Base-by-base conservation (phyloP, 92 coral and sea anemone species). In the Diadumene lineata region DNA sequence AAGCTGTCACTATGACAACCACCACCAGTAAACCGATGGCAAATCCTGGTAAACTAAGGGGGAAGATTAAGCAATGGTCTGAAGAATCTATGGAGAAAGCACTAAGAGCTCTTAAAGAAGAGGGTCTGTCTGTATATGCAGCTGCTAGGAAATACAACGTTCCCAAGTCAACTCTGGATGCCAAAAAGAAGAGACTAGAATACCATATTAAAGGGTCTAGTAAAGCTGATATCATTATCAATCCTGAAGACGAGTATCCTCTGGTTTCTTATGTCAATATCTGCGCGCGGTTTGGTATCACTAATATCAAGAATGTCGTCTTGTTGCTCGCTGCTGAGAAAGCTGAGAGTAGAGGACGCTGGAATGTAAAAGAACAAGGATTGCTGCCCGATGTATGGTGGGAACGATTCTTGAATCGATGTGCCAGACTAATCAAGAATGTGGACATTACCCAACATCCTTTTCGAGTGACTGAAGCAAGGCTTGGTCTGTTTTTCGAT, bases 1-100 rank as follows among this genome's bases (percentile, higher is more conserved):
- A 58, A 10, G 75, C 13, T 30, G 1, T 11, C 25, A 34, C 31
- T 0, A 31, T 48, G 26, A 26, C 3, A 15, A 58, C 29, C 11
- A 18, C 19, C 24, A 22, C 77, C 3, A 13, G n/a, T 23, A 53
- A 53, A 53, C 58, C 10, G 3, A 53, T 53, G 18, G 10, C 58
- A 3, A 13, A 6, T 38, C 6, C 7, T 38, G 13, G 13, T 4
- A 53, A 16, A 21, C 58, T 23, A 53, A 72, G 66, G 23, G 33
- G 64, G 15, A 55, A n/a, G 51, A 0, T 31, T 9, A 78, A 68
- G 38, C 58, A 68, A 33, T 78, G 82, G 82, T 26, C 82, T 15
- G 82, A 78, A 27, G 82, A 78, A 28, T 30, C 64, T 0, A 78
- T 78, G 82, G 24, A 56, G 31, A 69, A 68, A 32, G 82, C 82